A percentile compares a stretch with the other conserved stretches of the same genome.
These are phyloP conservation scores for Mastacembelus armatus DNA, from an alignment of 2,797 vertebrate species.

Conservation along the genomic window DNA sequence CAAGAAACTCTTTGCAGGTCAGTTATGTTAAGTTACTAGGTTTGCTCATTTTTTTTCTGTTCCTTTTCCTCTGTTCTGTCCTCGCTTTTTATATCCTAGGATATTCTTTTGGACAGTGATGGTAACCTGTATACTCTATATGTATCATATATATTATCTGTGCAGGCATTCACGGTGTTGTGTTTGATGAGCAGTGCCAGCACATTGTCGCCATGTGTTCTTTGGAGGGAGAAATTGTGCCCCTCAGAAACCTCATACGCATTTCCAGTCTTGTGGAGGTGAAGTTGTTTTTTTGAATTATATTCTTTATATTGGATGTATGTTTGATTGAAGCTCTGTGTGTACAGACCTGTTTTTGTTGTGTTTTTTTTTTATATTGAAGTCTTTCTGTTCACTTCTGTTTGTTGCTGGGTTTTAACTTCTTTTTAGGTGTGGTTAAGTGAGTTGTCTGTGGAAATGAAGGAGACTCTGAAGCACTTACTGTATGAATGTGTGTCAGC, in stretches of 20 bases:
- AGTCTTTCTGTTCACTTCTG: conserved; percentile 2
- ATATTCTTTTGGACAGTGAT: neutral
- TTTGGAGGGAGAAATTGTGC: conserved; percentile 92
- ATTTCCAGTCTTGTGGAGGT: conserved; percentile 95
- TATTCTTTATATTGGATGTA: neutral
- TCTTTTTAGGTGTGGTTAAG: conserved; percentile 90
- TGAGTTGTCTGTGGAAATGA: conserved; percentile 93
- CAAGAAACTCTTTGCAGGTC: conserved; percentile 97
- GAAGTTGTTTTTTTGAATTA: conserved; percentile 44
- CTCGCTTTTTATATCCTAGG: neutral
- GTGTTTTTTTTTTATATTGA: neutral
- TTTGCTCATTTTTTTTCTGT: neutral
- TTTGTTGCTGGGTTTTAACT: conserved; percentile 18
- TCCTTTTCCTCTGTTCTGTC: neutral
- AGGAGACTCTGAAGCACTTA: conserved; percentile 91
- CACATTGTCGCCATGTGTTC: conserved; percentile 95
- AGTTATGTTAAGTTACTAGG: too few species aligned
- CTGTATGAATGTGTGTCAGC: conserved; percentile 89
- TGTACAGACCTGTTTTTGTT: too few species aligned
- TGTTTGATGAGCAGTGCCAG: conserved; percentile 91
- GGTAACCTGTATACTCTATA: conserved; percentile 11
- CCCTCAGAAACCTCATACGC: conserved; percentile 89
- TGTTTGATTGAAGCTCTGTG: neutral
- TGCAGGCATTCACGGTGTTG: conserved; percentile 94
- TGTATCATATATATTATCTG: conserved; percentile 31